These are phyloP conservation scores for Colletes latitarsis DNA, from an alignment of 1,140 invertebrate species.

Conservation along the genomic window DNA sequence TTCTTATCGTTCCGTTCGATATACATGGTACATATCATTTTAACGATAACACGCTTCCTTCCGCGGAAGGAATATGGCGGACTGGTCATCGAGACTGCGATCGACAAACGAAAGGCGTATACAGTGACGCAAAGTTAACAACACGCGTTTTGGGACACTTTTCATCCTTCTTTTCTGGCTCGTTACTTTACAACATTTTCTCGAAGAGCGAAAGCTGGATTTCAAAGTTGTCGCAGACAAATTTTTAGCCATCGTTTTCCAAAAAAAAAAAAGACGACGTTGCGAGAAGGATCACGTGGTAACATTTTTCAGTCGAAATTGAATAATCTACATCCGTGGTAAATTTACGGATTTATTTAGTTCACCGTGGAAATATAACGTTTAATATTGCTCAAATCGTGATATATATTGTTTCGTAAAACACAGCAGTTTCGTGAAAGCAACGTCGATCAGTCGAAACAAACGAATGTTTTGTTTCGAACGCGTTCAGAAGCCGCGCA, in stretches of 20 bases:
- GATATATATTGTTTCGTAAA: background rate
- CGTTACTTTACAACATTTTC: background rate
- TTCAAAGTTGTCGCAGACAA: too few species aligned
- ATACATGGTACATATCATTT: constrained; percentile 2
- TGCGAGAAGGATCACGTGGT: background rate
- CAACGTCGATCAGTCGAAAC: constrained; percentile 2
- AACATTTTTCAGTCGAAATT: too few species aligned
- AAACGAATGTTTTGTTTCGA: background rate
- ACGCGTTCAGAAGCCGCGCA: background rate
- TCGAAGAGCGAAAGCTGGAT: too few species aligned
- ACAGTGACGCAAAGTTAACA: background rate
- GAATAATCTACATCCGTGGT: background rate
- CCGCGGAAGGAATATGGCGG: background rate
- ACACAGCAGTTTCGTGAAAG: background rate
- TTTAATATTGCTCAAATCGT: background rate
- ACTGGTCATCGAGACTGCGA: background rate
- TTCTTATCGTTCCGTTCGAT: constrained; percentile 13
- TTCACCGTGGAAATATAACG: background rate
- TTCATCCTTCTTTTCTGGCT: background rate
- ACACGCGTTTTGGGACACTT: background rate
- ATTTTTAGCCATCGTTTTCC: background rate
- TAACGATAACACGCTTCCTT: background rate
- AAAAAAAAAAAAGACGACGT: background rate
- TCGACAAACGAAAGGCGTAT: background rate
- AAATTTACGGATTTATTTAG: too few species aligned